phyloP scores from a whole-genome alignment of 2,113 vertebrate genomes.

The Vombatus ursinus region DNA sequence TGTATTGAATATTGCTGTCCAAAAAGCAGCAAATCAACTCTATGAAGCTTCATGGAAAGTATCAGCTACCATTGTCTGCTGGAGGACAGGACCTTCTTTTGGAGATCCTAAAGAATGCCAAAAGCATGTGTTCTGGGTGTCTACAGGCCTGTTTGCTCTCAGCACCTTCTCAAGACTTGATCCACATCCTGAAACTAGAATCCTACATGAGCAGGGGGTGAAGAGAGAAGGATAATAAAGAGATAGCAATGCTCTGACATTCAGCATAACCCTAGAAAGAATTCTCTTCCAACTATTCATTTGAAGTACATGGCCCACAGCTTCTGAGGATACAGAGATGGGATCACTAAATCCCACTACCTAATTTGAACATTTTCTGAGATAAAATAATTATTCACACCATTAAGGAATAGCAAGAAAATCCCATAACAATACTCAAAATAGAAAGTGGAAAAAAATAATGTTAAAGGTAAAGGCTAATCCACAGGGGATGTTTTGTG shows the following conservation, averaged over 20 bases:
- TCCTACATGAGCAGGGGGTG: not conserved
- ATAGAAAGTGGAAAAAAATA: slow-evolving; percentile 23
- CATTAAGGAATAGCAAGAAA: slow-evolving; percentile 9
- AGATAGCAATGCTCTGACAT: not conserved
- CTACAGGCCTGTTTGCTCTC: not conserved
- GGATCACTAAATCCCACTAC: slow-evolving; percentile 1
- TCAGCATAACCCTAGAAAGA: not conserved
- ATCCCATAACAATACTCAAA: not conserved
- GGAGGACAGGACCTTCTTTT: not conserved
- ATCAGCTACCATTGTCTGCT: not conserved
- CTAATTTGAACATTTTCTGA: not conserved
- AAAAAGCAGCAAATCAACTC: not conserved
- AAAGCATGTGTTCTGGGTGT: not conserved
- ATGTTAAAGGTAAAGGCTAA: slow-evolving; percentile 2
- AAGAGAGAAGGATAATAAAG: not conserved
- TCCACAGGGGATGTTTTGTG: not conserved
- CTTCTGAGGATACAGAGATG: not conserved
- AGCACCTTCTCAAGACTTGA: not conserved
- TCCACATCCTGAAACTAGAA: not conserved
- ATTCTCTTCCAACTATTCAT: not conserved
- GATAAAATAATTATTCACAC: not conserved
- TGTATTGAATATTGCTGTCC: not conserved
- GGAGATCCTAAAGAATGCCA: not conserved
- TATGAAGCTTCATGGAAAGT: not conserved
- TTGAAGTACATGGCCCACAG: not conserved